Conservation (phyloP, 2,113 vertebrate genomes). For the Perca flavescens region DNA sequence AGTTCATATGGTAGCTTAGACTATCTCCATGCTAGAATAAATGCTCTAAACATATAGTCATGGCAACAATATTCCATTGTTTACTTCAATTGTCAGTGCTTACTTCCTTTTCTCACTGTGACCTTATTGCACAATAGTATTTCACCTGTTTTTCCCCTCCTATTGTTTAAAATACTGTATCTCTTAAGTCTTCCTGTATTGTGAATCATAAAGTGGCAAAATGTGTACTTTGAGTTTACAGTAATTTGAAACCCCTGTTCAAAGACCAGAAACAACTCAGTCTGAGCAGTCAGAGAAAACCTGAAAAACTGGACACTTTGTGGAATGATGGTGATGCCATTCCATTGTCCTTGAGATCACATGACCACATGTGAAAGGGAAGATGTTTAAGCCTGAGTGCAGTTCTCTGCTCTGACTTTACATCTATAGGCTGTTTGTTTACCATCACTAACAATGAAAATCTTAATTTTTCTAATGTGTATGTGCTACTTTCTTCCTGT, state of each 20-base stretch:
- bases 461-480: constrained; percentile 46
- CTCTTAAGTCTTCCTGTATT: background rate
- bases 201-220: background rate
- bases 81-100: background rate
- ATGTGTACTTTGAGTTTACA: background rate
- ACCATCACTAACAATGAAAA: constrained; percentile 51
- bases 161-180: background rate
- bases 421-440: background rate
- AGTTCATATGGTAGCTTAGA: background rate
- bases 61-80: background rate
- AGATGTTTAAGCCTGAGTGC: background rate
- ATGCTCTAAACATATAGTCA: background rate
- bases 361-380: constrained; percentile 45
- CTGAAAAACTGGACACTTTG: constrained; percentile 60
- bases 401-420: background rate
- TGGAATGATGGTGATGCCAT: constrained; percentile 54
- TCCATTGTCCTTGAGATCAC: constrained; percentile 55
- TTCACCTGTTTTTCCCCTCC: background rate
- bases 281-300: constrained; percentile 42
- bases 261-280: background rate
- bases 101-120: background rate
- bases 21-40: background rate
- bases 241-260: background rate
- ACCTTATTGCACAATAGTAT: background rate
- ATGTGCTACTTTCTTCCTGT: constrained; percentile 45